Conservation (phyloP, 2,888 invertebrate species). For the Drosophila cracens region DNA sequence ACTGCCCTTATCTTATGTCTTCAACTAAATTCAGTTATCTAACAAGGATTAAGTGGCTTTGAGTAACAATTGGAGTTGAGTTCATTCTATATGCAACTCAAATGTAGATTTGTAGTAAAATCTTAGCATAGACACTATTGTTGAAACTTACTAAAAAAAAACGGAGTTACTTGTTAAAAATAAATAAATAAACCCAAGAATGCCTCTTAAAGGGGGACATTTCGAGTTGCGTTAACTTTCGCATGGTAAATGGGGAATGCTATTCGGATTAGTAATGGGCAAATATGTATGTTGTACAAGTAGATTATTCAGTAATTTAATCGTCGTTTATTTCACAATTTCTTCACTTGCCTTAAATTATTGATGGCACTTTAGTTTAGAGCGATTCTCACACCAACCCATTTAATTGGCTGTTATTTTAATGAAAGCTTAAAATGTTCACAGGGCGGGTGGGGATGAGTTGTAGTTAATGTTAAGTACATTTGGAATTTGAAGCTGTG, state of each 20-base stretch:
- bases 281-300: not conserved
- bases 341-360: slow-evolving; percentile 4
- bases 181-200: not conserved
- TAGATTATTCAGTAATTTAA: too few species aligned
- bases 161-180: not conserved
- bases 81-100: not conserved
- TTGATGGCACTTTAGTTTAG: slow-evolving; percentile 19
- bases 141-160: not conserved
- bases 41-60: not conserved
- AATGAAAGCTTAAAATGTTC: slow-evolving; percentile 42
- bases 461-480: slow-evolving; percentile 21
- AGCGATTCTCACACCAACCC: not conserved
- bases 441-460: not conserved
- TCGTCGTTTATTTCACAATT: not conserved
- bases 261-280: not conserved
- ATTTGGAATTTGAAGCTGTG: slow-evolving; percentile 51
- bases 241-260: not conserved
- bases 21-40: not conserved
- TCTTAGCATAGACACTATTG: not conserved
- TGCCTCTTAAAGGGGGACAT: not conserved
- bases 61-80: not conserved
- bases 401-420: slow-evolving; percentile 35
- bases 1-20: not conserved
- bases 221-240: not conserved
- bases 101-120: not conserved